phyloP scores from a whole-genome alignment of 2,113 vertebrate species.

The Numenius arquata region DNA sequence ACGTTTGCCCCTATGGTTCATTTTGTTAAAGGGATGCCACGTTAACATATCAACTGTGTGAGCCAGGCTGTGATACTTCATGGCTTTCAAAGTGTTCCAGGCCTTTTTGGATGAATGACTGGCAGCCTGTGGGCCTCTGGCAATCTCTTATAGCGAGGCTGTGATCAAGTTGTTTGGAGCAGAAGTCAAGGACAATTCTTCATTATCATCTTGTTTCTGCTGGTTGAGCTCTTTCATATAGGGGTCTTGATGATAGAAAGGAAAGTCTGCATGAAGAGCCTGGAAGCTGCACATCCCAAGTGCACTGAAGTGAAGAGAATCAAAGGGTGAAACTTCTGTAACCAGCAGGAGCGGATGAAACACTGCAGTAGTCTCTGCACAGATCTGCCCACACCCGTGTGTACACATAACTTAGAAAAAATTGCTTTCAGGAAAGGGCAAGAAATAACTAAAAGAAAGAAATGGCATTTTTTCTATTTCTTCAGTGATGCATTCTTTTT shows the following conservation, averaged over 20 bases:
- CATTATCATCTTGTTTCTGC: not conserved
- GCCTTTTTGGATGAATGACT: not conserved
- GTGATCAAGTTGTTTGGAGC: not conserved
- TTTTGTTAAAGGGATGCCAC: not conserved
- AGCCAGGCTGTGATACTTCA: not conserved
- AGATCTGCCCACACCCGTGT: fast-evolving
- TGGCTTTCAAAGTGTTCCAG: not conserved
- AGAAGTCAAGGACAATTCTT: not conserved
- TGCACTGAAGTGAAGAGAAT: not conserved
- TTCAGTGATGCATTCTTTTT: not conserved
- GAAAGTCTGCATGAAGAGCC: not conserved
- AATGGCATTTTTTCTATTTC: not conserved
- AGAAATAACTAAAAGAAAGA: not conserved
- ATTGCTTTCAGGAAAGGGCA: not conserved
- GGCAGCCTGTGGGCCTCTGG: not conserved
- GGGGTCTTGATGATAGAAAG: not conserved
- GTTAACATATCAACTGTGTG: not conserved
- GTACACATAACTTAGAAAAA: not conserved
- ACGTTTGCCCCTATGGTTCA: not conserved
- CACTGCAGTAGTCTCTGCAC: not conserved
- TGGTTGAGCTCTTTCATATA: not conserved
- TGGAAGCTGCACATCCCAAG: not conserved
- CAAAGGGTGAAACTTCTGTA: not conserved
- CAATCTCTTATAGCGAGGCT: not conserved
- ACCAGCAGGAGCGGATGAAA: not conserved